A percentile compares a stretch with the other conserved stretches of the same genome.
phyloP scores from a whole-genome alignment of 2,888 invertebrate genomes.

The Spodoptera exigua region DNA sequence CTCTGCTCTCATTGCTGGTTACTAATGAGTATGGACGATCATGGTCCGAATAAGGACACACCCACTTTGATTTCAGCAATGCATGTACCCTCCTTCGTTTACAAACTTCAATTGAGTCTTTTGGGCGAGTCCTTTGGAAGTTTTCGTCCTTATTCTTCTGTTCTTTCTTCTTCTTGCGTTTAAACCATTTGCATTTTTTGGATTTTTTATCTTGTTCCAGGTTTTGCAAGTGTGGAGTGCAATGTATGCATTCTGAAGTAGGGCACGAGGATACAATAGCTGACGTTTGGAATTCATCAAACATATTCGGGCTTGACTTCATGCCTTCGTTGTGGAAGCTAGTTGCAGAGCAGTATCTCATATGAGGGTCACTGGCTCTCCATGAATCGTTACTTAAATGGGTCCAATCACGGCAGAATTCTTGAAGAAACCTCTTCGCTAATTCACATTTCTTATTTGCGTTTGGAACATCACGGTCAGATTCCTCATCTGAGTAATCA shows the following conservation, averaged over 20 bases:
- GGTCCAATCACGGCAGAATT: constrained; percentile 74
- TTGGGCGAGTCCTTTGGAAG: constrained; percentile 68
- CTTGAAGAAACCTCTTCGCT: constrained; percentile 77
- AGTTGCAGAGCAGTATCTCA: constrained; percentile 66
- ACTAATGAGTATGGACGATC: constrained; percentile 16
- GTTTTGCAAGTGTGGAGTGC: constrained; percentile 21
- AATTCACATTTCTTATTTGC: constrained; percentile 68
- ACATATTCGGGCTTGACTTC: constrained; percentile 77
- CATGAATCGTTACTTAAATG: constrained; percentile 73
- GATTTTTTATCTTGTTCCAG: constrained; percentile 45
- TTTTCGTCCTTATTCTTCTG: constrained; percentile 46
- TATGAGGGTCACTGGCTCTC: constrained; percentile 71
- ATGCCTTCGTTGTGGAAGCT: constrained; percentile 65
- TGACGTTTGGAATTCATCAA: constrained; percentile 68
- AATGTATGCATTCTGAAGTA: constrained; percentile 57
- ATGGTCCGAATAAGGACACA: background rate
- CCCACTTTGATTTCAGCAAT: constrained; percentile 69
- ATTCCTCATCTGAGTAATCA: constrained; percentile 69
- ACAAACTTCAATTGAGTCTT: constrained; percentile 80
- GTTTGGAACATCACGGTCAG: constrained; percentile 49
- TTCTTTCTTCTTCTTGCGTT: constrained; percentile 54
- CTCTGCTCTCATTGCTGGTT: constrained; percentile 60
- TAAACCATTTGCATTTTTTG: constrained; percentile 42
- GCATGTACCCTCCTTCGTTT: constrained; percentile 74
- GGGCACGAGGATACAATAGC: constrained; percentile 67